Evolutionary conservation across 2,113 vertebrate species (phyloP).

Genomic region (Hippoglossus stenolepis): DNA sequence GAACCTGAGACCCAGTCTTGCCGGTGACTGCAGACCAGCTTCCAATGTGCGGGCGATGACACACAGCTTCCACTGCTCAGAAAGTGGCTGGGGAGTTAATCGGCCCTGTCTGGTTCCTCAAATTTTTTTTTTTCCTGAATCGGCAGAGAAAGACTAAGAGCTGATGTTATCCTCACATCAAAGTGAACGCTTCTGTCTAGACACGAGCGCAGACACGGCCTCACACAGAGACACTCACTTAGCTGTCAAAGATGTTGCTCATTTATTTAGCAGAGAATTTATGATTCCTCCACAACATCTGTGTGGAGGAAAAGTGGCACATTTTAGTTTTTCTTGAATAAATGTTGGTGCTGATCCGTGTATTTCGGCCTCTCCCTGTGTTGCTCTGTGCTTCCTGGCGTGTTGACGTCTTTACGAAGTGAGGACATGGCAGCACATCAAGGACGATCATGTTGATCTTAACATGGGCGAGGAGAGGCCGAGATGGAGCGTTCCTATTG

Average conservation of each 20-base stretch:
- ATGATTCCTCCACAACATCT: conserved; percentile 53
- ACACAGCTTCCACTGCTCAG: conserved; percentile 58
- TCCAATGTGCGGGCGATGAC: conserved; percentile 60
- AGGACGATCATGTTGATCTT: conserved; percentile 32
- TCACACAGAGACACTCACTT: conserved; percentile 17
- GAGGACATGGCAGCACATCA: conserved; percentile 33
- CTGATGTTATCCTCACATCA: conserved; percentile 45
- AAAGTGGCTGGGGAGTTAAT: conserved; percentile 50
- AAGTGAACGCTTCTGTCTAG: conserved; percentile 57
- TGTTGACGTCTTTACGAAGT: conserved; percentile 46
- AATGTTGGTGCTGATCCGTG: conserved; percentile 14
- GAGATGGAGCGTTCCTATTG: conserved; percentile 42
- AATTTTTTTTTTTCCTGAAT: conserved; percentile 38
- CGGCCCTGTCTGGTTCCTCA: conserved; percentile 35
- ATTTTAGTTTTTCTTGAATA: not conserved
- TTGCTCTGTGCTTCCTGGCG: not conserved
- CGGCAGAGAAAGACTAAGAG: conserved; percentile 33
- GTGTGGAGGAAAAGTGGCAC: conserved; percentile 12
- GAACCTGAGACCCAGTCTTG: conserved; percentile 36
- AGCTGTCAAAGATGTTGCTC: conserved; percentile 43
- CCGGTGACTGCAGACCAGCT: conserved; percentile 14
- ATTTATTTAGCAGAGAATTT: conserved; percentile 7
- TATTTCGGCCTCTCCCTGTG: not conserved
- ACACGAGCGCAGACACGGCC: conserved; percentile 33
- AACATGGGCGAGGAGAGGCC: conserved; percentile 28